A percentile compares a stretch with the other conserved stretches of the same genome.
phyloP scores from a whole-genome alignment of 1,140 invertebrate genomes.

The Bicyclus anynana region DNA sequence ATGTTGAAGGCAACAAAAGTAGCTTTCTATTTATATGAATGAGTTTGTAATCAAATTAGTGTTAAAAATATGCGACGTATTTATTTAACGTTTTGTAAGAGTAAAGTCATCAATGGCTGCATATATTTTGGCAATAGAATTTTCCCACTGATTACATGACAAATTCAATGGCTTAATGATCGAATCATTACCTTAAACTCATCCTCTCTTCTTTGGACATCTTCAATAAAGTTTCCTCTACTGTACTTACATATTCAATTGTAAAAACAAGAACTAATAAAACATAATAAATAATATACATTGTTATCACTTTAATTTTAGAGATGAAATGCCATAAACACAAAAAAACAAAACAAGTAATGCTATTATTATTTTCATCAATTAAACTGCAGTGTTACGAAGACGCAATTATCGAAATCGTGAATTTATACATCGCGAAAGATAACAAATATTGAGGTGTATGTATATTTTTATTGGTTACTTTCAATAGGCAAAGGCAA shows the following conservation, averaged over 20 bases:
- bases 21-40: no score
- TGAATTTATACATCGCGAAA: slow-evolving; percentile 34
- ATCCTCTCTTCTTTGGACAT: slow-evolving; percentile 59
- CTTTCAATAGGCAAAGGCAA: not conserved
- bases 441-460: slow-evolving; percentile 19
- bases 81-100: no score
- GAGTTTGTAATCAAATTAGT: no score
- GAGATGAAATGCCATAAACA: slow-evolving; percentile 36
- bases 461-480: not conserved
- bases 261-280: slow-evolving; percentile 59
- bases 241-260: slow-evolving; percentile 59
- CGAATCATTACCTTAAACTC: slow-evolving; percentile 56
- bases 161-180: no score
- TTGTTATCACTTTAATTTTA: slow-evolving; percentile 51
- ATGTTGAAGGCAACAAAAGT: no score
- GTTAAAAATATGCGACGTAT: no score
- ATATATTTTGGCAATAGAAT: no score
- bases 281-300: slow-evolving; percentile 53
- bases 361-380: not conserved
- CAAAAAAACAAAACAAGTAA: slow-evolving; percentile 18
- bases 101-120: no score
- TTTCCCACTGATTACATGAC: no score
- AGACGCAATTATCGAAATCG: slow-evolving; percentile 10
- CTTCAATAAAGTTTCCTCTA: slow-evolving; percentile 41
- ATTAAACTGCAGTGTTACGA: not conserved